Evolutionary conservation across 2,797 vertebrate species (phyloP).

Genomic region (Heliangelus exortis): DNA sequence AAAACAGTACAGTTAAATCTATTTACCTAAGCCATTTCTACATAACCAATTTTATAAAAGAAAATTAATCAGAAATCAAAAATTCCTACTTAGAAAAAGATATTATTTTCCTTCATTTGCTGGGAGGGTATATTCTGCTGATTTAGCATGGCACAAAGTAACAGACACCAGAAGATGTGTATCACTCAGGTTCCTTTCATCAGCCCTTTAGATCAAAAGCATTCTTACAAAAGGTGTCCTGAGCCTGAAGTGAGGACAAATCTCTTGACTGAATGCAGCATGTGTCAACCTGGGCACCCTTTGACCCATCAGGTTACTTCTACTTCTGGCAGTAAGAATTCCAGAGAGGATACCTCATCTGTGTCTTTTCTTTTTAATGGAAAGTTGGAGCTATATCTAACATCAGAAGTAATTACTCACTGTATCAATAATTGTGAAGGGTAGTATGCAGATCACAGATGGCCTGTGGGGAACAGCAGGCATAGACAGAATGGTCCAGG

Average conservation of each 20-base stretch:
- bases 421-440: constrained; percentile 35
- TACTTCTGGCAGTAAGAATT: constrained; percentile 42
- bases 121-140: background rate
- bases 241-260: constrained; percentile 24
- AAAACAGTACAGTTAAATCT: background rate
- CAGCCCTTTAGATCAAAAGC: constrained; percentile 1
- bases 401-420: constrained; percentile 28
- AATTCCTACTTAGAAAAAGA: background rate
- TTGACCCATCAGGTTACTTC: constrained; percentile 38
- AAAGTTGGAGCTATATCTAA: constrained; percentile 30
- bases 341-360: constrained; percentile 25
- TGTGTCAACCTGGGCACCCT: constrained; percentile 16
- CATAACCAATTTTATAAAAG: background rate
- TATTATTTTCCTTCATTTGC: background rate
- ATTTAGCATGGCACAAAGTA: background rate
- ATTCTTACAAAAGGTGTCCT: constrained; percentile 2
- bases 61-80: background rate
- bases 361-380: background rate
- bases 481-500: constrained; percentile 37
- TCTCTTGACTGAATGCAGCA: constrained; percentile 13
- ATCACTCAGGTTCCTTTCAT: background rate
- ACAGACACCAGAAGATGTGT: accelerated
- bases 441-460: constrained; percentile 34
- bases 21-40: background rate
- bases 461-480: constrained; percentile 36